Base-by-base conservation (phyloP, 1,140 invertebrate genomes). In the Rhynchophorus ferrugineus region DNA sequence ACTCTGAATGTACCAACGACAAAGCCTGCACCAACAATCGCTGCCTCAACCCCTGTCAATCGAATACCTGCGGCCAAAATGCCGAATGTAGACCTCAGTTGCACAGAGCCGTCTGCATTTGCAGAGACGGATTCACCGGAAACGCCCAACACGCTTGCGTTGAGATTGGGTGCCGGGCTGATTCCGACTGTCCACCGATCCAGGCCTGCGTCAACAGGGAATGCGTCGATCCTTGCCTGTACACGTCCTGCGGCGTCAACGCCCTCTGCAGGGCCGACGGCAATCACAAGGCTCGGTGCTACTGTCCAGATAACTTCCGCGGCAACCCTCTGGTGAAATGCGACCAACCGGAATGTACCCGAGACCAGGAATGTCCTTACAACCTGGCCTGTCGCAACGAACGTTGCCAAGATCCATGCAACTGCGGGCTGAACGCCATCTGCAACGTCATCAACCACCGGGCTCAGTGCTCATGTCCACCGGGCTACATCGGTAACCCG, bases 121-220 rank as follows among this genome's bases (percentile, higher is more conserved):
- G 91, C 65, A 76, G 82, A 54, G 84, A 87, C 59, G 87, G 85
- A 6, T 89, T 82, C 60, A 86, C 86, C 61, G 91, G 91, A 66
- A 88, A 92, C 69, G 87, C 89, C 14, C 80, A 89, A 57, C 78
- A 78, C 38, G 79, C 82, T 58, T 92, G 89, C 66, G 78, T 81
- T 58, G 79, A 85, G 71, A 80, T 91, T 60, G 89, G 91, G 61
- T 95, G 91, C 66, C 79, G 87, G 56, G 81, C 80, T 47, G 88
- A 94, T 64, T 82, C 82, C 20, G 90, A 93, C 49, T 95, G 91
- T 68, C 78, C 85, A 3, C 73, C 84, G 18, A 81, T 80, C 29
- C 80, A 91, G 69, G 86, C 89, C 18, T 95, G 91, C 61, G 78
- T 93, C 46, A 87, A 91, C 55, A 76, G 82, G 34, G 79, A 90